These are phyloP conservation scores for Antheraea assamensis DNA, from an alignment of 2,888 invertebrate genomes.

Conservation along the genomic window DNA sequence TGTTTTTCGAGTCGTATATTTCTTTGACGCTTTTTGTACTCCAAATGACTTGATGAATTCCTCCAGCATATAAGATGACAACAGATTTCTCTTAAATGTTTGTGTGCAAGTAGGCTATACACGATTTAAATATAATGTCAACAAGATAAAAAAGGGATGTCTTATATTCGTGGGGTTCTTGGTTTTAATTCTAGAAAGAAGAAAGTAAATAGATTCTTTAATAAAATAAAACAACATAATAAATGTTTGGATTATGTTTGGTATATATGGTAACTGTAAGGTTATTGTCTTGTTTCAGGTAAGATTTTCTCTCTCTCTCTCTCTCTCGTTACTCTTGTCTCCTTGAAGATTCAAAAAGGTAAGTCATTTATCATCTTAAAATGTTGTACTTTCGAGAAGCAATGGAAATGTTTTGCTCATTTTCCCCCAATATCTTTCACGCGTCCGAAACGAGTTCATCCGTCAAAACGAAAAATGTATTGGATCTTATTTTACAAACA, in stretches of 20 bases:
- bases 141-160: no score
- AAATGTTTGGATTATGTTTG: background rate
- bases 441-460: slow-evolving; percentile 37
- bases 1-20: no score
- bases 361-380: slow-evolving; percentile 51
- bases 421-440: slow-evolving; percentile 38
- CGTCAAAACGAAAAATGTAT: slow-evolving; percentile 33
- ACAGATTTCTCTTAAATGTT: no score
- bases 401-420: slow-evolving; percentile 43
- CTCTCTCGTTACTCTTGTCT: background rate
- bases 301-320: background rate
- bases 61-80: no score
- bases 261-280: background rate
- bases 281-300: slow-evolving; percentile 6
- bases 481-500: background rate
- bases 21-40: no score
- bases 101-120: no score
- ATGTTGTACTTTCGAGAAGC: slow-evolving; percentile 38
- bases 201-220: background rate
- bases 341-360: slow-evolving; percentile 31
- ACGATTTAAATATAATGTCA: no score
- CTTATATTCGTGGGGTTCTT: no score
- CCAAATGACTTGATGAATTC: no score
- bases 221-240: background rate
- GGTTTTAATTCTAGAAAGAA: no score